Base-by-base conservation (phyloP, 2,113 vertebrate species). In the Urocolius indicus region DNA sequence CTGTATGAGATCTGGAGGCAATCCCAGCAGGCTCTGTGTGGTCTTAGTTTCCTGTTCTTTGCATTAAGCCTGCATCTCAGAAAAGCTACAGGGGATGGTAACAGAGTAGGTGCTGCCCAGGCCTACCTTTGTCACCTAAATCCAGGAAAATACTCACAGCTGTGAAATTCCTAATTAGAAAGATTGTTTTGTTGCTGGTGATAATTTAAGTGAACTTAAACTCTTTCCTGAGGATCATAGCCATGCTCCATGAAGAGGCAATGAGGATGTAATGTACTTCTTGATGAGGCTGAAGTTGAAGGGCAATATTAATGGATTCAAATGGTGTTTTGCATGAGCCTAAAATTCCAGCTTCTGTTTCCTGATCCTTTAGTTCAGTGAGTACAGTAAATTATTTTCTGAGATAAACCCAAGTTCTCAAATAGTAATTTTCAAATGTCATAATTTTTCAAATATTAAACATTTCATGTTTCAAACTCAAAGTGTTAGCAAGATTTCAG, bases 261-360 rank as follows among this genome's bases (percentile, higher is more conserved):
- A 30, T 5, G 3, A 16, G 5, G 6, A 17, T 0, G 0, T 30
- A 79, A 72, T 15, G 9, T 21, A 15, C 20, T 45, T 65, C 4
- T 48, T 6, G 7, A n/a, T 27, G 9, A 65, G 6, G 4, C 5
- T 0, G 3, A 68, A 43, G 22, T 34, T 91, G 20, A 77, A 65
- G 15, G 63, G 13, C 2, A 65, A 16, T 55, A 67, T 62, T 51
- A 59, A 48, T 38, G 23, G 7, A 7, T 27, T 55, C 52, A 91
- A 84, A 86, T 61, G 18, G 6, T 43, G 7, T 2, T 76, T 72
- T 32, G 10, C 4, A 7, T 2, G 7, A 24, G 22, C 5, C 26
- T 77, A 49, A 80, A 84, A 32, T 43, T 57, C 8, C 22, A 45
- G 9, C 6, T 72, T 79, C 52, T 57, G 5, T 51, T 80, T 79